Percentiles rank a stretch among this genome's conserved stretches.
Conservation (phyloP, 1,140 invertebrate species). For the Drosophila parvula region DNA sequence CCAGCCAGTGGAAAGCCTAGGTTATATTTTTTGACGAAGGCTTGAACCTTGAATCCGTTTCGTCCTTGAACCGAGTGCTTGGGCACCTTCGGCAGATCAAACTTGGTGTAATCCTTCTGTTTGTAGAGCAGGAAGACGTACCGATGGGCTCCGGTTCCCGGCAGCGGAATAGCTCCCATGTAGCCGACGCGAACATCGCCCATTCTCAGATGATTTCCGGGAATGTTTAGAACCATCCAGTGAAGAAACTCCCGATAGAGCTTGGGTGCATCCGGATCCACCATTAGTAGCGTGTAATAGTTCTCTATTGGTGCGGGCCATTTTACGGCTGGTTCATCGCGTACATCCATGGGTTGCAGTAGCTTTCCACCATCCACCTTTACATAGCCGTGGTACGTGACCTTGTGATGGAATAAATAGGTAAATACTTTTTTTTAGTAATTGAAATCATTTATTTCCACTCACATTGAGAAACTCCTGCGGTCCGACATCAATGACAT, state of each 20-base stretch:
- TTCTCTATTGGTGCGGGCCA: constrained; percentile 86
- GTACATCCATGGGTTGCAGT: constrained; percentile 88
- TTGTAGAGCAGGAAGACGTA: constrained; percentile 95
- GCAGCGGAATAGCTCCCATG: constrained; percentile 92
- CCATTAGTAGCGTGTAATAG: constrained; percentile 91
- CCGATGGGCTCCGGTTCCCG: constrained; percentile 92
- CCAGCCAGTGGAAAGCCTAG: constrained; percentile 92
- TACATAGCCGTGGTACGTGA: constrained; percentile 85
- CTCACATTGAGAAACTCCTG: constrained; percentile 78
- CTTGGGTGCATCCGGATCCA: constrained; percentile 87
- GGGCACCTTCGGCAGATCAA: constrained; percentile 50
- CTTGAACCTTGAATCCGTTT: constrained; percentile 89
- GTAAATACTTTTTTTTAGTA: too few relatives aligned
- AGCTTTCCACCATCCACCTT: constrained; percentile 87
- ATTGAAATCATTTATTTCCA: background rate
- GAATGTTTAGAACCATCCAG: constrained; percentile 96
- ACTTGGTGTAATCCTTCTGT: constrained; percentile 86
- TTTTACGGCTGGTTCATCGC: constrained; percentile 87
- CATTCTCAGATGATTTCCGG: constrained; percentile 88
- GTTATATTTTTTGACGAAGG: constrained; percentile 92
- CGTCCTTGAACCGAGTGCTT: constrained; percentile 87
- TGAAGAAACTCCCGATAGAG: constrained; percentile 94
- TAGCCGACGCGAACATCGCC: constrained; percentile 94
- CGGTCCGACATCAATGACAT: constrained; percentile 70
- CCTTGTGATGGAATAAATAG: constrained; percentile 27